Evolutionary conservation across 2,113 vertebrate species (phyloP).

Genomic region (Phyllostomus hastatus): DNA sequence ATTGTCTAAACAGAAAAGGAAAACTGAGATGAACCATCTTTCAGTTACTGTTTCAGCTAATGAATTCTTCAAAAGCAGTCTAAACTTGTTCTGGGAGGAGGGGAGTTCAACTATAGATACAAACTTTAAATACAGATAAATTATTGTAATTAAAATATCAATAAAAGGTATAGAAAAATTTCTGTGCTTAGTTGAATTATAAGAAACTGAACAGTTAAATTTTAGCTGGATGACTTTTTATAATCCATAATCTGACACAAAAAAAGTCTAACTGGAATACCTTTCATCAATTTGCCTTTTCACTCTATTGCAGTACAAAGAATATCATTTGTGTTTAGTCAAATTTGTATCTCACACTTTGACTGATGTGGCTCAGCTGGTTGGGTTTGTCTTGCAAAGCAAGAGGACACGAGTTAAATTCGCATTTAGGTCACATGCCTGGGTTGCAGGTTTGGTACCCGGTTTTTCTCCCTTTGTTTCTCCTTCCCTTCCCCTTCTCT

Average conservation of each 20-base stretch:
- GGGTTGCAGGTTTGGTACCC: no score
- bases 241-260: background rate
- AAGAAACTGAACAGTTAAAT: conserved; percentile 43
- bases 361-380: no score
- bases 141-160: background rate
- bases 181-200: background rate
- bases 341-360: background rate
- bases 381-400: no score
- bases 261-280: background rate
- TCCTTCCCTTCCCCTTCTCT: no score
- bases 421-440: no score
- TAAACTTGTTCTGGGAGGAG: background rate
- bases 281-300: background rate
- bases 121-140: conserved; percentile 33
- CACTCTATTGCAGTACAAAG: background rate
- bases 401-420: no score
- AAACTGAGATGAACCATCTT: background rate
- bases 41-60: background rate
- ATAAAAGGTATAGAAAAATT: background rate
- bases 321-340: background rate
- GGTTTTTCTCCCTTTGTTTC: no score
- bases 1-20: background rate
- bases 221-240: background rate
- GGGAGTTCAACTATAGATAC: background rate
- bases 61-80: background rate